These are phyloP conservation scores for Marmota flaviventris DNA, from an alignment of 2,113 vertebrate species.

Conservation along the genomic window DNA sequence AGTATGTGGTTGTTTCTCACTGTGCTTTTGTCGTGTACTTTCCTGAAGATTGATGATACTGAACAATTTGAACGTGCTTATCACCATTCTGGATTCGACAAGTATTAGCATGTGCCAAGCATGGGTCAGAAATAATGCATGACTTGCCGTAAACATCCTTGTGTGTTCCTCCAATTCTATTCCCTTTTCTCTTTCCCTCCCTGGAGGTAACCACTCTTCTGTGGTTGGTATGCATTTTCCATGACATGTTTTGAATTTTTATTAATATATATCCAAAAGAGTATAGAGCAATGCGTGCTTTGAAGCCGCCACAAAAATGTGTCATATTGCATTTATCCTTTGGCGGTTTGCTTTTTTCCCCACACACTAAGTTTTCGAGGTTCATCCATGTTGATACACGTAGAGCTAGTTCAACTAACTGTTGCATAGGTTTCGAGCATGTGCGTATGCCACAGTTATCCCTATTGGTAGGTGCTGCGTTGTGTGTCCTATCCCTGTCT, in stretches of 20 bases:
- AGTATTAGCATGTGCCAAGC: neutral
- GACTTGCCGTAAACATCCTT: neutral
- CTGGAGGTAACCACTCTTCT: neutral
- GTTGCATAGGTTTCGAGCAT: neutral
- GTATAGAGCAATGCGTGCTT: neutral
- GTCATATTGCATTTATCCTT: neutral
- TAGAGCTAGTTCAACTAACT: neutral
- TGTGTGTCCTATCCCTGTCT: neutral
- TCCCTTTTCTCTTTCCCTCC: neutral
- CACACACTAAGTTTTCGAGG: neutral
- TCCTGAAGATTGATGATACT: neutral
- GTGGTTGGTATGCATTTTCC: neutral
- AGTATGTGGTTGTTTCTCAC: neutral
- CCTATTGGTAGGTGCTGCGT: rapidly evolving
- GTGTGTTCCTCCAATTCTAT: neutral
- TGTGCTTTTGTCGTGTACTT: conserved; percentile 16
- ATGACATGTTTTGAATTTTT: neutral
- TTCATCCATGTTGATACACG: neutral
- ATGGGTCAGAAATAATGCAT: conserved; percentile 11
- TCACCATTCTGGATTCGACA: neutral
- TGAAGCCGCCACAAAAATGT: neutral
- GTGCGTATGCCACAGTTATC: neutral
- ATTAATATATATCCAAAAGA: neutral
- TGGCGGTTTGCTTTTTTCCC: neutral
- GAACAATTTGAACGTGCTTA: neutral